Evolutionary conservation across 2,113 vertebrate species (phyloP).

Genomic region (Petrocephalus zakoni): DNA sequence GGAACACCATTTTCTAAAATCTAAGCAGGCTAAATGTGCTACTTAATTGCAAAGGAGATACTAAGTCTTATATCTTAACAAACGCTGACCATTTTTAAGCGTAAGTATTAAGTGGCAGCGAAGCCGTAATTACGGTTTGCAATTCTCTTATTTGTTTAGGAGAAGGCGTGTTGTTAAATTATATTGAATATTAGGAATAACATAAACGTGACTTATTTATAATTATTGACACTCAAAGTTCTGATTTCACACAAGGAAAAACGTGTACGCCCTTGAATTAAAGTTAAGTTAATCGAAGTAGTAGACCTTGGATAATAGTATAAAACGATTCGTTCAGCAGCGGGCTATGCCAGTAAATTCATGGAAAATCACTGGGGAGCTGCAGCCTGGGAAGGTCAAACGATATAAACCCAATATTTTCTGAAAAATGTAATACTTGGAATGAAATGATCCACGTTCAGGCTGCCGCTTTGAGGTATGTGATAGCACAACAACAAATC

Average conservation of each 20-base stretch:
- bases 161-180: not conserved
- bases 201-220: too few species aligned
- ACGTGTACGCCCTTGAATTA: not conserved
- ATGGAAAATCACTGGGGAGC: slow-evolving; percentile 7
- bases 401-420: not conserved
- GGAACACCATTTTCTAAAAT: not conserved
- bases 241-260: not conserved
- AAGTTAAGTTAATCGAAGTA: not conserved
- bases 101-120: not conserved
- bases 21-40: not conserved
- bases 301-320: not conserved
- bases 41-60: not conserved
- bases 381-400: not conserved
- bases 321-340: not conserved
- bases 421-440: not conserved
- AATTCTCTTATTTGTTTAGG: not conserved
- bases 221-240: too few species aligned
- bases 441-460: not conserved
- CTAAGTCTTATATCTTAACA: not conserved
- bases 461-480: not conserved
- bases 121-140: not conserved
- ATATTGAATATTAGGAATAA: not conserved
- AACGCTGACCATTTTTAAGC: not conserved
- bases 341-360: not conserved
- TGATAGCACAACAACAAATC: not conserved